phyloP scores from a whole-genome alignment of 2,113 vertebrate species.

The Platycercus adscitus region DNA sequence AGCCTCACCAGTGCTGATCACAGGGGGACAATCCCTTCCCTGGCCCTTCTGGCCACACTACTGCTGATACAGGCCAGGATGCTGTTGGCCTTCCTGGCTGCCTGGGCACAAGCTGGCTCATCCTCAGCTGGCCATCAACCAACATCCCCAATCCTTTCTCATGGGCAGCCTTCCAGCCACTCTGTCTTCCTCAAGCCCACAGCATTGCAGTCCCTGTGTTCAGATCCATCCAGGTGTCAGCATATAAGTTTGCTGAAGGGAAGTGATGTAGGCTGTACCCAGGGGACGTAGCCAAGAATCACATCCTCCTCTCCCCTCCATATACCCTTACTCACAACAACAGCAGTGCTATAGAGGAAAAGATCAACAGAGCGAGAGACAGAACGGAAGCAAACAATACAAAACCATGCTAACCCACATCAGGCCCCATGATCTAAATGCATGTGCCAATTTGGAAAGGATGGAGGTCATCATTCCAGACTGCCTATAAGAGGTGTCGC shows the following conservation, averaged over 20 bases:
- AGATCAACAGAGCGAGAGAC: background rate
- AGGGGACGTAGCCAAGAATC: background rate
- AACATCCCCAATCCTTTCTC: background rate
- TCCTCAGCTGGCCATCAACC: rapidly evolving
- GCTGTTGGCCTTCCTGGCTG: background rate
- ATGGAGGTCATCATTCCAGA: rapidly evolving
- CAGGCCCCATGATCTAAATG: rapidly evolving
- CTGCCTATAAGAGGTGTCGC: background rate
- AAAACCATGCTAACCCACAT: background rate
- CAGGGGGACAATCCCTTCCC: background rate
- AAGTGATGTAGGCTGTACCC: rapidly evolving
- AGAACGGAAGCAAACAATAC: background rate
- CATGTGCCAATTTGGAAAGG: background rate
- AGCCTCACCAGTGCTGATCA: background rate
- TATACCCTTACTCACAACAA: background rate
- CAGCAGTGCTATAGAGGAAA: background rate
- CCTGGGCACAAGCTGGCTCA: background rate
- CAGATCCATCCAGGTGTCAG: background rate
- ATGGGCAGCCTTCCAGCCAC: background rate
- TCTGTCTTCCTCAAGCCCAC: background rate
- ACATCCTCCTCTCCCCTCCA: background rate
- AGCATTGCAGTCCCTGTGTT: background rate
- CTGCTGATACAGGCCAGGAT: background rate
- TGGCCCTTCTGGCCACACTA: background rate
- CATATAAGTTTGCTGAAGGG: background rate